Conservation (phyloP, 2,113 vertebrate genomes). For the Puma concolor region DNA sequence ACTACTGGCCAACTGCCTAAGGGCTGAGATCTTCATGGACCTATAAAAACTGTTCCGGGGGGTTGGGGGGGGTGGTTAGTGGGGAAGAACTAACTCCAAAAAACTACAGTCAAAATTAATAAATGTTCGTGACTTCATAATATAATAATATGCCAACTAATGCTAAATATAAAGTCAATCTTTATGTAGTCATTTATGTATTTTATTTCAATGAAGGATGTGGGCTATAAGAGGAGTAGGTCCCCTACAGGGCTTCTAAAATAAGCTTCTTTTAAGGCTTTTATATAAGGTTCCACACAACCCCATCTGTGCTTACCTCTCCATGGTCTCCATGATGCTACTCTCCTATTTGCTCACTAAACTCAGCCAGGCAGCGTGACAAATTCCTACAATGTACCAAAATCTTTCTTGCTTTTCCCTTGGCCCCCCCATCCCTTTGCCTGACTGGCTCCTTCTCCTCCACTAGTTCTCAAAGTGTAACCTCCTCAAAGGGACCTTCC, state of each 20-base stretch:
- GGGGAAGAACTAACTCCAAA: not conserved
- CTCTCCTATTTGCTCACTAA: not conserved
- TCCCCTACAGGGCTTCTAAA: not conserved
- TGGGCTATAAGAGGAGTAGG: not conserved
- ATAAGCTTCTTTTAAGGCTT: not conserved
- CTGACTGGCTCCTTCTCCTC: not conserved
- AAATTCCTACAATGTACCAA: not conserved
- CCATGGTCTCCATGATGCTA: not conserved
- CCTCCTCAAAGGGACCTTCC: not conserved
- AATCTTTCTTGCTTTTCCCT: not conserved
- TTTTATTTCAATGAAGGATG: not conserved
- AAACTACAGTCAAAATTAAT: not conserved
- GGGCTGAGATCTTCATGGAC: not conserved
- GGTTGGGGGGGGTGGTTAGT: accelerated
- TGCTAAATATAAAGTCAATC: not conserved
- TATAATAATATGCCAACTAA: not conserved
- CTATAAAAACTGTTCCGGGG: not conserved
- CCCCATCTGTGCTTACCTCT: not conserved
- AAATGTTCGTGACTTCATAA: not conserved
- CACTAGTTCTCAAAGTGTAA: not conserved
- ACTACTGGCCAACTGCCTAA: not conserved
- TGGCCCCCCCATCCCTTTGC: not conserved
- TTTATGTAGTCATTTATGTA: not conserved
- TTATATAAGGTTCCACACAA: not conserved
- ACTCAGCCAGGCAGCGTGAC: not conserved